These are phyloP conservation scores for Eutolmus rufibarbis DNA, from an alignment of 2,888 invertebrate genomes.

Conservation along the genomic window DNA sequence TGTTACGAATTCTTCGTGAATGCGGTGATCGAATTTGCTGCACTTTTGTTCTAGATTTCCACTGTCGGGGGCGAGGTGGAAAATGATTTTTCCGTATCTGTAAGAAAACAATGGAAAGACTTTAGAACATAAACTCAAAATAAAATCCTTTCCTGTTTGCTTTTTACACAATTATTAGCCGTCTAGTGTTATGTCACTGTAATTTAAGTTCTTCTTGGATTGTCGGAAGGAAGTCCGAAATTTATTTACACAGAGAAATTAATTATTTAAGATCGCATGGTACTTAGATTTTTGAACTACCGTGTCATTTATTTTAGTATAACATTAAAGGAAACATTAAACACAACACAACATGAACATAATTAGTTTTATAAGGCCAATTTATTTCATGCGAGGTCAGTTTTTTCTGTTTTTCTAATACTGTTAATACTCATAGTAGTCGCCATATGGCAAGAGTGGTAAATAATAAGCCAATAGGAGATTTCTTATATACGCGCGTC, in stretches of 20 bases:
- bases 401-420: neutral
- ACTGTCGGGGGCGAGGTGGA: constrained; percentile 70
- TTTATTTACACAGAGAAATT: neutral
- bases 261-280: neutral
- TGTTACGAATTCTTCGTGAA: neutral
- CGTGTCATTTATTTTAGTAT: neutral
- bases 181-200: neutral
- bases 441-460: neutral
- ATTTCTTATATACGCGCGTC: neutral
- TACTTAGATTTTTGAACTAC: neutral
- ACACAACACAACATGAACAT: neutral
- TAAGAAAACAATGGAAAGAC: constrained; percentile 46
- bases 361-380: neutral
- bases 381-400: neutral
- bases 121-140: neutral
- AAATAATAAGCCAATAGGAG: neutral
- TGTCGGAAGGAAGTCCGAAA: neutral
- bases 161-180: neutral
- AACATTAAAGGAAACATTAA: neutral
- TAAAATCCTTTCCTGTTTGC: neutral
- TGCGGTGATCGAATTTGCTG: neutral
- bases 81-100: constrained; percentile 74
- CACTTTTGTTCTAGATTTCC: constrained; percentile 48
- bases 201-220: neutral
- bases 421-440: neutral